Evolutionary conservation across 2,797 vertebrate species (phyloP), one percentile per base, ranked within the genome.

Genomic region (Neosilurus hyrtlii): DNA sequence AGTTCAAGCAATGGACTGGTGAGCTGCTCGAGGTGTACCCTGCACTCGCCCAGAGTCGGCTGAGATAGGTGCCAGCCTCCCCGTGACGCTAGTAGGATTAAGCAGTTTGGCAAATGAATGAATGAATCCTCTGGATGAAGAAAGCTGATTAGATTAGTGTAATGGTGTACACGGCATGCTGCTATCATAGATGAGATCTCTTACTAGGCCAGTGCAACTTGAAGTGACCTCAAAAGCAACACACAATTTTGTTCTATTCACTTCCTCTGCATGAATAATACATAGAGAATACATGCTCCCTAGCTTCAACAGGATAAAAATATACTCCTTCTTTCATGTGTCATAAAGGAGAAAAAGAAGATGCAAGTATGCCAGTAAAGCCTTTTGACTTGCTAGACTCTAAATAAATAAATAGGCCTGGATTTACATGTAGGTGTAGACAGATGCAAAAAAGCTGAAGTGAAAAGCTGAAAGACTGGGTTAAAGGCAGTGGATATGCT

Each of bases 211-310:
- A 20, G 2, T 57, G 72, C 26, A 74, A 56, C 16, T 56, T 2
- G 16, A 84, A 59, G 73, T 84, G 86, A 86, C 83, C 84, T 85
- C 74, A 85, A 82, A 82, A 81, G 76, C 67, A 74, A 76, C 73
- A 70, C 73, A 78, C 76, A 54, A 20, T 84, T 86, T 68, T 80
- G 77, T 84, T 86, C 82, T 79, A 63, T 86, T 79, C 75, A 79
- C 59, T 84, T 84, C 76, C 86, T 79, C 62, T 43, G 71, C 68
- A 88, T 88, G 84, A 89, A 89, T 89, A 86, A 88, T 89, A 86
- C 75, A 87, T 86, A 30, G 76, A 35, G 62, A 65, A 77, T 81
- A 59, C 74, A 59, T 87, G 76, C 82, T 57, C 22, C 56, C 78
- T 80, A 75, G 76, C 79, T 85, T 85, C 61, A 87, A 61, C 24